Conservation (phyloP, 2,888 invertebrate species). For the Agonum fuliginosum region DNA sequence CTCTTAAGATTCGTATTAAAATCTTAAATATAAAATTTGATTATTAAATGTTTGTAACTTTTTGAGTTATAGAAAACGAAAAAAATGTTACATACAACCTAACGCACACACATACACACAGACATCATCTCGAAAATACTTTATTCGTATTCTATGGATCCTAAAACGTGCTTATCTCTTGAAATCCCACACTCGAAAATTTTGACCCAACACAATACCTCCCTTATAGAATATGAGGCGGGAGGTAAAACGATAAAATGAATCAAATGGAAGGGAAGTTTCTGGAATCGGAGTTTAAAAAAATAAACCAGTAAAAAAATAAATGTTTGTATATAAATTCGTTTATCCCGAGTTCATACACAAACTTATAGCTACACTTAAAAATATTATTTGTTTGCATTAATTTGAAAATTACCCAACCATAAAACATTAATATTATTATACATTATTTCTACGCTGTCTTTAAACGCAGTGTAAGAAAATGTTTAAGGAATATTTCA, state of each 20-base stretch:
- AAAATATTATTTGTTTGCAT: slow-evolving; percentile 54
- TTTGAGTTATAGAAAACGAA: too few species aligned
- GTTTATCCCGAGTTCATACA: slow-evolving; percentile 54
- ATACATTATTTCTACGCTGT: slow-evolving; percentile 37
- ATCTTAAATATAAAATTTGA: too few species aligned
- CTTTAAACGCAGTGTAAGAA: slow-evolving; percentile 45
- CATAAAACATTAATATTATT: slow-evolving; percentile 45
- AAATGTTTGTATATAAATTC: slow-evolving; percentile 42
- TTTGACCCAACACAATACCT: too few species aligned
- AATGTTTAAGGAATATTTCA: slow-evolving; percentile 50
- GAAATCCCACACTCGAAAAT: too few species aligned
- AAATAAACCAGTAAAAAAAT: slow-evolving; percentile 34
- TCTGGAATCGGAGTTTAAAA: slow-evolving; percentile 44
- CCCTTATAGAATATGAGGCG: too few species aligned
- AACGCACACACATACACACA: too few species aligned
- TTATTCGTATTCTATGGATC: too few species aligned
- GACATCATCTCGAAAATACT: too few species aligned
- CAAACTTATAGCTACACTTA: slow-evolving; percentile 49
- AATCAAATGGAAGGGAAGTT: slow-evolving; percentile 10
- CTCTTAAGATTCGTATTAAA: too few species aligned
- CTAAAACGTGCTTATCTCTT: too few species aligned
- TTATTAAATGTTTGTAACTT: too few species aligned
- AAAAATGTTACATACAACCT: too few species aligned
- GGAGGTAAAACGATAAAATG: slow-evolving; percentile 75
- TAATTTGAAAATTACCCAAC: slow-evolving; percentile 54